Evolutionary conservation across 2,888 invertebrate species (phyloP), one percentile per base, ranked within the genome.

Genomic region (Osmoderma eremita): DNA sequence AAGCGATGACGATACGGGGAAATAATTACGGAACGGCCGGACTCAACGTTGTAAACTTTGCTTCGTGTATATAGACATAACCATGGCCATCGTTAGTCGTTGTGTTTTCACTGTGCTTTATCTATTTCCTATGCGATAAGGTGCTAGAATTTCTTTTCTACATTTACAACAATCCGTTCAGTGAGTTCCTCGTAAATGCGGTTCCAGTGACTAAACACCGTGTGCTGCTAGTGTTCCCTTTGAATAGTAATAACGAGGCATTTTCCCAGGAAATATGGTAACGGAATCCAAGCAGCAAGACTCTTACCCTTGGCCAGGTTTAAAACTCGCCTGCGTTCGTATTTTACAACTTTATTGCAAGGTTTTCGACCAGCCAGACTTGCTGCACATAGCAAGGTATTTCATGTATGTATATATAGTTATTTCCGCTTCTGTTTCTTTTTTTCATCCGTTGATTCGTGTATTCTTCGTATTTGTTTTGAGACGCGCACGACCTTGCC

Each of bases 341-440:
- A 90, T 94, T 65, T 85, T 94, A 69, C 91, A 92, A 78, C 86
- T 94, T 65, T 94, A 94, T 84, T 93, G 93, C 84, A 94, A 93
- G 82, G 93, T 93, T 75, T 94, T 94, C 83, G 91, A 92, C 79
- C 89, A 90, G 42, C 72, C 68, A 12, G 75, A 73, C 61, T 68
- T 69, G 18, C 69, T 68, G 39, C 71, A 71, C 62, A 64, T 69
- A 50, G 72, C 70, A 65, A 75, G 74, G 74, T 75, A 72, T 61
- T 66, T 62, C 54, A 63, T 45, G 62, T 67, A 65, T 65, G 65
- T 65, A 65, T 22, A 53, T 53, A 13, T 30, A 30, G 24, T 61
- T 61, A 61, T 61, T 61, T 61, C 58, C 58, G 58, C 58, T 61
- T 61, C 45, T 61, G 30, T 45, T 61, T 45, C 30, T 45, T 8